Percentiles rank a stretch among this genome's conserved stretches.
Conservation (phyloP, 2,113 vertebrate species). For the Alouatta palliata region DNA sequence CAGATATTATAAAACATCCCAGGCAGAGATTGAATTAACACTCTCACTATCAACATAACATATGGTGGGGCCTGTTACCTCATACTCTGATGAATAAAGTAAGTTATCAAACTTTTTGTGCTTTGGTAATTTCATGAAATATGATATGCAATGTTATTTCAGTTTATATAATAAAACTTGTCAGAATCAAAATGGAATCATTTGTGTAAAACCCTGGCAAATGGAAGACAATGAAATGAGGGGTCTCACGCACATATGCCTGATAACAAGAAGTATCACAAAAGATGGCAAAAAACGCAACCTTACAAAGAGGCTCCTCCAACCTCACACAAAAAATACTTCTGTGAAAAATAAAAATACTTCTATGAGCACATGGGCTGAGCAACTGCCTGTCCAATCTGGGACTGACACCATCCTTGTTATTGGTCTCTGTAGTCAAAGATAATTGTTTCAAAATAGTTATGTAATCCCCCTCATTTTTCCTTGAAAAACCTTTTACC, state of each 20-base stretch:
- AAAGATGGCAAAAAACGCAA: not conserved
- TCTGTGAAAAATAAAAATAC: not conserved
- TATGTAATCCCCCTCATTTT: not conserved
- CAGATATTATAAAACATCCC: not conserved
- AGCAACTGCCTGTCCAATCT: not conserved
- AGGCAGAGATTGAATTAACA: not conserved
- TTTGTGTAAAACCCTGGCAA: not conserved
- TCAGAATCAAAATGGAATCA: not conserved
- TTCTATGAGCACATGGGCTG: not conserved
- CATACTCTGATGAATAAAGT: not conserved
- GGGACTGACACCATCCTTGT: not conserved
- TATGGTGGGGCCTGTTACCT: not conserved
- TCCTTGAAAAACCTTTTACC: not conserved
- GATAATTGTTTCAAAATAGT: not conserved
- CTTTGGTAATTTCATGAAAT: slow-evolving; percentile 8
- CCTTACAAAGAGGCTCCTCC: not conserved
- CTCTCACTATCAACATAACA: not conserved
- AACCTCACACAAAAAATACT: not conserved
- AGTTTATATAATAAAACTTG: not conserved
- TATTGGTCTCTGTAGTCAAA: not conserved
- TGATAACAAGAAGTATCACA: not conserved
- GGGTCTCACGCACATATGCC: not conserved
- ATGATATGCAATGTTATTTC: not conserved
- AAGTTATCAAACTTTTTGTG: not conserved
- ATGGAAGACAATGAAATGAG: not conserved